Percentiles rank a stretch among this genome's conserved stretches.
Evolutionary conservation across 1,140 invertebrate genomes (phyloP).

Genomic region (Neodiprion pinetum): DNA sequence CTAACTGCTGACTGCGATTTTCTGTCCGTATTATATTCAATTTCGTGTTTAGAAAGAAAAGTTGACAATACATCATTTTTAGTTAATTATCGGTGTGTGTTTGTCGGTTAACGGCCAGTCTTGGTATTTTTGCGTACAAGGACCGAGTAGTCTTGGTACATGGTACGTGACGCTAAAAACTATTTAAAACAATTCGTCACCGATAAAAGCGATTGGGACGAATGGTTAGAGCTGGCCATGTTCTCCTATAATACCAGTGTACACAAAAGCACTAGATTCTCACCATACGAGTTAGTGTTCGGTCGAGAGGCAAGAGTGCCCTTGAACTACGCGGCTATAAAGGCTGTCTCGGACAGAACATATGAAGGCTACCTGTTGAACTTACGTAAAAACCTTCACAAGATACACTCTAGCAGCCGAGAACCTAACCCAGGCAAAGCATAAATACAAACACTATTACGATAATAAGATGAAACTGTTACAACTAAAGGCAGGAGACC

Average conservation of each 20-base stretch:
- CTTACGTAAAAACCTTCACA: not conserved
- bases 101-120: not conserved
- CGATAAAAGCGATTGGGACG: no score
- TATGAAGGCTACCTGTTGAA: no score
- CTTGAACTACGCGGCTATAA: not conserved
- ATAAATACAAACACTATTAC: no score
- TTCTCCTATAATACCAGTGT: no score
- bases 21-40: not conserved
- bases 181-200: no score
- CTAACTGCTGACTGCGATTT: no score
- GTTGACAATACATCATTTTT: slow-evolving; percentile 3
- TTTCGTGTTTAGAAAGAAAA: not conserved
- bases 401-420: not conserved
- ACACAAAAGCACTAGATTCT: slow-evolving; percentile 1
- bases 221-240: slow-evolving; percentile 7
- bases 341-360: no score
- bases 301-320: not conserved
- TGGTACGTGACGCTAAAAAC: slow-evolving; percentile 2
- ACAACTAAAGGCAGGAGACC: no score
- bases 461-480: no score
- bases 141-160: not conserved
- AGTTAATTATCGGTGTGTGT: slow-evolving; percentile 1
- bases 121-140: slow-evolving; percentile 3
- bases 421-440: slow-evolving; percentile 19
- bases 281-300: slow-evolving; percentile 11